These are phyloP conservation scores for Triplophysa bombifrons DNA, from an alignment of 2,797 vertebrate genomes.

Conservation along the genomic window DNA sequence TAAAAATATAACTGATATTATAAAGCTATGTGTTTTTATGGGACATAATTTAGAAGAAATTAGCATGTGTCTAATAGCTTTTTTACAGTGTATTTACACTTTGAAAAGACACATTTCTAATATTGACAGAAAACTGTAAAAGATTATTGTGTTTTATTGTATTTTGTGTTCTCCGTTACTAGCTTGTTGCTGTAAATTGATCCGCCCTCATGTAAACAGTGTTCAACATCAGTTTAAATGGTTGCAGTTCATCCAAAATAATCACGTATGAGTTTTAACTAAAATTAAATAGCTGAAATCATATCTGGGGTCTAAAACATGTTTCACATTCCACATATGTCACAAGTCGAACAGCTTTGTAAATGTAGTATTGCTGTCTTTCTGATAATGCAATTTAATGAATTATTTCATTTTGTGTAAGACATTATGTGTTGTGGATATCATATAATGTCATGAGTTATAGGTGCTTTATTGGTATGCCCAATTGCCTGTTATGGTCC, in stretches of 20 bases:
- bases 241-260: slow-evolving; percentile 11
- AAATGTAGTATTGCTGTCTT: slow-evolving; percentile 64
- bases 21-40: slow-evolving; percentile 23
- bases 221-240: not conserved
- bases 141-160: not conserved
- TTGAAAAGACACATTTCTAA: slow-evolving; percentile 27
- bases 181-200: slow-evolving; percentile 1
- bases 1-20: not conserved
- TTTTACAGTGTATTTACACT: slow-evolving; percentile 5
- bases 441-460: slow-evolving; percentile 64
- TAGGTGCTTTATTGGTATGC: slow-evolving; percentile 75
- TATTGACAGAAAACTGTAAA: not conserved
- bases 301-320: slow-evolving; percentile 27
- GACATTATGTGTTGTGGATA: slow-evolving; percentile 69
- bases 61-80: slow-evolving; percentile 1
- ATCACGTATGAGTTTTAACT: slow-evolving; percentile 3
- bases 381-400: slow-evolving; percentile 58
- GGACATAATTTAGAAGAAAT: not conserved
- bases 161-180: slow-evolving; percentile 24
- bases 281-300: slow-evolving; percentile 13
- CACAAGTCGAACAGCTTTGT: slow-evolving; percentile 60
- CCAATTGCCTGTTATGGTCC: slow-evolving; percentile 77
- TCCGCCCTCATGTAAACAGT: slow-evolving; percentile 11
- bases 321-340: slow-evolving; percentile 58
- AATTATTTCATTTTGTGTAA: slow-evolving; percentile 61